Evolutionary conservation across 2,888 invertebrate genomes (phyloP).

Genomic region (Agriopis marginaria): DNA sequence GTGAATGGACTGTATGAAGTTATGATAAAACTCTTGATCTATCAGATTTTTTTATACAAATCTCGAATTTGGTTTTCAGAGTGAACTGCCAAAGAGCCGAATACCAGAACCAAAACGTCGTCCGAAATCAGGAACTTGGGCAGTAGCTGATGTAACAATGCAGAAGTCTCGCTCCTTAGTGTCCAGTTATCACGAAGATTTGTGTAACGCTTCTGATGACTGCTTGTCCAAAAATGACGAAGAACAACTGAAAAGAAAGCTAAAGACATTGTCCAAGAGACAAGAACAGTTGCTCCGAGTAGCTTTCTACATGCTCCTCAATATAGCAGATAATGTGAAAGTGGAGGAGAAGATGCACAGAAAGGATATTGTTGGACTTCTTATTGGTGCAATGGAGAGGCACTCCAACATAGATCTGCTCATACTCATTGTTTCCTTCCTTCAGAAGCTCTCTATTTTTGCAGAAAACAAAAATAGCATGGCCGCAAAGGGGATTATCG

Average conservation of each 20-base stretch:
- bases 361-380: constrained; percentile 94
- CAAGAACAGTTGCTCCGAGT: constrained; percentile 97
- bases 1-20: too few relatives aligned
- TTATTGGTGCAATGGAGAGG: constrained; percentile 95
- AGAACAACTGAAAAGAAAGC: constrained; percentile 91
- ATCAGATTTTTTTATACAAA: too few relatives aligned
- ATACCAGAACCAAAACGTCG: constrained; percentile 91
- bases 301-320: constrained; percentile 96
- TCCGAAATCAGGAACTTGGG: constrained; percentile 92
- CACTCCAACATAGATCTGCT: constrained; percentile 94
- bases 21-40: too few relatives aligned
- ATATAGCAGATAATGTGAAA: constrained; percentile 97
- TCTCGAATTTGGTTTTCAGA: constrained; percentile 63
- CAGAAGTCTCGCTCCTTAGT: constrained; percentile 88
- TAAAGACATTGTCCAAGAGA: constrained; percentile 94
- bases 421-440: constrained; percentile 95
- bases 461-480: constrained; percentile 97
- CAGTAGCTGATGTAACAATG: constrained; percentile 83
- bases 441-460: constrained; percentile 97
- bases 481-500: constrained; percentile 92
- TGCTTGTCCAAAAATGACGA: constrained; percentile 87
- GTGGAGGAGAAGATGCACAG: constrained; percentile 99
- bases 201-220: constrained; percentile 83
- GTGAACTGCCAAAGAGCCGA: constrained; percentile 89
- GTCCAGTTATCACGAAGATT: constrained; percentile 90